Percentiles rank a stretch among this genome's conserved stretches.
phyloP scores from a whole-genome alignment of 2,888 invertebrate genomes.

The Lordiphosa fenestrarum region DNA sequence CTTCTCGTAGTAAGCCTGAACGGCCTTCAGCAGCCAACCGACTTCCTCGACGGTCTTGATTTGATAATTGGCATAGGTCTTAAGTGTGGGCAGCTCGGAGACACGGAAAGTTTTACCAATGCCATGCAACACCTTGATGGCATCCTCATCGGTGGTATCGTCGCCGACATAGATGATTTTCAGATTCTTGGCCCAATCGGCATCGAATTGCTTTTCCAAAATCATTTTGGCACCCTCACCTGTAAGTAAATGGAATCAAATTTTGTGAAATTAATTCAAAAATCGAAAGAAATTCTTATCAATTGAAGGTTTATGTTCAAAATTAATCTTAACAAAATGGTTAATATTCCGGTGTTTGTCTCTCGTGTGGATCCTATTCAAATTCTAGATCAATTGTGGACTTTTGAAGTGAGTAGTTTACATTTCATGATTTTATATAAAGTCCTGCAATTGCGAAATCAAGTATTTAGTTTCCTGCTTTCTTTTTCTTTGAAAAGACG shows the following conservation, averaged over 20 bases:
- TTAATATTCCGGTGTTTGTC: too few species aligned
- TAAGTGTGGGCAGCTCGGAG: constrained; percentile 85
- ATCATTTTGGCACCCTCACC: constrained; percentile 88
- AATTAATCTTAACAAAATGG: too few species aligned
- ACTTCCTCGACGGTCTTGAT: constrained; percentile 88
- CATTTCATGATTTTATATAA: too few species aligned
- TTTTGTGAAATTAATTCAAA: too few species aligned
- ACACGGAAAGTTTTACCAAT: constrained; percentile 89
- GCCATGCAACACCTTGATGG: constrained; percentile 86
- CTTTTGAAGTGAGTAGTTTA: too few species aligned
- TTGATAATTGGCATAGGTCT: constrained; percentile 87
- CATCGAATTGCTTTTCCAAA: constrained; percentile 87
- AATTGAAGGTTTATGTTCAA: too few species aligned
- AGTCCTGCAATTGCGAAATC: too few species aligned
- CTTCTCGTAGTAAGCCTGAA: constrained; percentile 80
- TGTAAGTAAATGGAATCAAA: constrained; percentile 28
- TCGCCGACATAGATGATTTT: constrained; percentile 93
- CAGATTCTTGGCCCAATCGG: constrained; percentile 89
- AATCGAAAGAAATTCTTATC: too few species aligned
- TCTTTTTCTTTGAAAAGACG: too few species aligned
- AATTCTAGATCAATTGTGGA: too few species aligned
- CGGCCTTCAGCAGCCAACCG: constrained; percentile 87
- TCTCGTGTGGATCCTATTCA: too few species aligned
- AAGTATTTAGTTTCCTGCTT: too few species aligned
- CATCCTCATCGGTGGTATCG: constrained; percentile 94